Conservation (phyloP, 1,140 invertebrate species). For the Brachionus plicatilis region DNA sequence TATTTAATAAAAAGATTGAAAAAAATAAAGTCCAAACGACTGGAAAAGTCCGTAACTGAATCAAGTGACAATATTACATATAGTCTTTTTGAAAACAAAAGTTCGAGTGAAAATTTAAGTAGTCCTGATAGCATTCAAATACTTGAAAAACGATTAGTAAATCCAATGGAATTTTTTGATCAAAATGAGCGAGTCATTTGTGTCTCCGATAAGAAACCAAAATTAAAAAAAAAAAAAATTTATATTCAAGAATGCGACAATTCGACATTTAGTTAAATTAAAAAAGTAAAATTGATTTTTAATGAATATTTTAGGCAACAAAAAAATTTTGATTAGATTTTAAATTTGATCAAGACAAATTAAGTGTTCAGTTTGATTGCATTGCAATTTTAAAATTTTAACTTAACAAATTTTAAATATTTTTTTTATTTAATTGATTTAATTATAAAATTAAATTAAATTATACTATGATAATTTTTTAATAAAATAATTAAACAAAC, state of each 20-base stretch:
- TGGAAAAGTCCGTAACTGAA: not conserved
- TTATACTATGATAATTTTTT: no score
- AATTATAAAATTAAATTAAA: no score
- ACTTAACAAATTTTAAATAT: no score
- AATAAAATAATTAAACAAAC: no score
- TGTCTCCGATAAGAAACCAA: not conserved
- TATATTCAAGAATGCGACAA: not conserved
- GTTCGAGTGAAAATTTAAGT: not conserved
- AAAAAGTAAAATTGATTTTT: no score
- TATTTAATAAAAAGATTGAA: not conserved
- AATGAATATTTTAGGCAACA: no score
- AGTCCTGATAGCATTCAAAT: not conserved
- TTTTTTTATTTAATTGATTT: no score
- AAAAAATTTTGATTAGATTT: no score
- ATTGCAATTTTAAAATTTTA: no score
- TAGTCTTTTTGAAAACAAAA: not conserved
- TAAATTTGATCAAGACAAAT: no score
- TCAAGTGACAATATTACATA: not conserved
- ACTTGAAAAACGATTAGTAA: not conserved
- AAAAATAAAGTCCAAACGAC: not conserved
- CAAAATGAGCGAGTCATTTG: not conserved
- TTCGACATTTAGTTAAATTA: no score
- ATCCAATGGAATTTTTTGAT: not conserved
- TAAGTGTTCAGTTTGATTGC: no score
- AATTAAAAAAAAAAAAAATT: not conserved